These are phyloP conservation scores for Onchidella celtica DNA, from an alignment of 2,888 invertebrate species.

Conservation along the genomic window DNA sequence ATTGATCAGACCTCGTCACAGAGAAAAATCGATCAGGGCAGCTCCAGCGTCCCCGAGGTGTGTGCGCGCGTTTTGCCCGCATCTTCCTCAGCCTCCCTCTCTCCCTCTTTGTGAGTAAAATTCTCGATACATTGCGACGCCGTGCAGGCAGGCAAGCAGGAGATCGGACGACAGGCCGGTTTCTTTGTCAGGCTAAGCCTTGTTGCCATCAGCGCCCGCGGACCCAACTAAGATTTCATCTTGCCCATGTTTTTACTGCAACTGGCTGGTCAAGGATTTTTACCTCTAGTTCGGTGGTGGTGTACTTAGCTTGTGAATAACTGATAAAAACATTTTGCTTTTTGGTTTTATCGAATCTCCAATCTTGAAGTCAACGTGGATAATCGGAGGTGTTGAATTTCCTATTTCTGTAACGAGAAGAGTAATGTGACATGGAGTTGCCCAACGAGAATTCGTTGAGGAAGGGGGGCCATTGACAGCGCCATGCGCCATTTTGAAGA, in stretches of 20 bases:
- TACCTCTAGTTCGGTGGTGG: too few relatives aligned
- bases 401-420: too few relatives aligned
- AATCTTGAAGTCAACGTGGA: too few relatives aligned
- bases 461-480: too few relatives aligned
- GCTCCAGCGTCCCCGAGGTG: slow-evolving; percentile 32
- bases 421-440: too few relatives aligned
- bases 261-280: too few relatives aligned
- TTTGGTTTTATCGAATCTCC: too few relatives aligned
- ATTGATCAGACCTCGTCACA: slow-evolving; percentile 34
- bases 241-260: not conserved
- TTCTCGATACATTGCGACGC: slow-evolving; percentile 21
- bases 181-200: slow-evolving; percentile 37
- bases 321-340: too few relatives aligned
- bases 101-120: slow-evolving; percentile 16
- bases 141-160: slow-evolving; percentile 1
- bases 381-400: too few relatives aligned
- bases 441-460: too few relatives aligned
- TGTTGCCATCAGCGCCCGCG: not conserved
- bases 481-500: slow-evolving; percentile 23
- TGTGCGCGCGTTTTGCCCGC: slow-evolving; percentile 37
- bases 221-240: not conserved
- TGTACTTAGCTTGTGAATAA: too few relatives aligned
- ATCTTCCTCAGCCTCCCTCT: not conserved
- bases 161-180: slow-evolving; percentile 13
- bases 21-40: slow-evolving; percentile 31